Percentiles rank a stretch among this genome's conserved stretches.
phyloP scores from a whole-genome alignment of 2,888 invertebrate genomes.

The Opisthograptis luteolata region DNA sequence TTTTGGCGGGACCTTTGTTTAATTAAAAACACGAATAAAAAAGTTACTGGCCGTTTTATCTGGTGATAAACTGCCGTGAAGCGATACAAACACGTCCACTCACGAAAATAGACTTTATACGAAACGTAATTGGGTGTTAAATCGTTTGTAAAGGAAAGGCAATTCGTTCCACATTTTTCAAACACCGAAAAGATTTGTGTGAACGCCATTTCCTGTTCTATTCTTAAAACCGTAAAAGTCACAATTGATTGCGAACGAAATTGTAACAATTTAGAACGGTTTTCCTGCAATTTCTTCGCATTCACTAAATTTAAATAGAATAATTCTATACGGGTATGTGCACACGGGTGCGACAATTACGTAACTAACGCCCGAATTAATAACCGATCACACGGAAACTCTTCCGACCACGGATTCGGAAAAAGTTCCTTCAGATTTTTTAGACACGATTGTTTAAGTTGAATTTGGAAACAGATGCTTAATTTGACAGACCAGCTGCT shows the following conservation, averaged over 20 bases:
- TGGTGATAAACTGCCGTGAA: slow-evolving; percentile 69
- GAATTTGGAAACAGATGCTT: too few species aligned
- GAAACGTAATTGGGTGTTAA: slow-evolving; percentile 31
- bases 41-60: slow-evolving; percentile 75
- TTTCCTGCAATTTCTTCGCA: slow-evolving; percentile 31
- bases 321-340: slow-evolving; percentile 9
- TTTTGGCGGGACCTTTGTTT: slow-evolving; percentile 65
- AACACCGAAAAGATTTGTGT: slow-evolving; percentile 60
- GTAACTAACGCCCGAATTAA: too few species aligned
- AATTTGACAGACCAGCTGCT: too few species aligned
- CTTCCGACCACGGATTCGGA: too few species aligned
- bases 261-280: slow-evolving; percentile 29
- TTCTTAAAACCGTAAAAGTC: slow-evolving; percentile 71
- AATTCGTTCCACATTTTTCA: slow-evolving; percentile 48
- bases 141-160: slow-evolving; percentile 34
- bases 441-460: too few species aligned
- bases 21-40: slow-evolving; percentile 83
- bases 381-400: too few species aligned
- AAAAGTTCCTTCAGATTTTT: too few species aligned
- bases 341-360: background rate
- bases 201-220: slow-evolving; percentile 75
- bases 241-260: slow-evolving; percentile 60
- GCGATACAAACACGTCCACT: slow-evolving; percentile 41
- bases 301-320: slow-evolving; percentile 25
- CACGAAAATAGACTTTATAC: slow-evolving; percentile 48